Evolutionary conservation across 2,113 vertebrate species (phyloP).

Genomic region (Seriola aureovittata): DNA sequence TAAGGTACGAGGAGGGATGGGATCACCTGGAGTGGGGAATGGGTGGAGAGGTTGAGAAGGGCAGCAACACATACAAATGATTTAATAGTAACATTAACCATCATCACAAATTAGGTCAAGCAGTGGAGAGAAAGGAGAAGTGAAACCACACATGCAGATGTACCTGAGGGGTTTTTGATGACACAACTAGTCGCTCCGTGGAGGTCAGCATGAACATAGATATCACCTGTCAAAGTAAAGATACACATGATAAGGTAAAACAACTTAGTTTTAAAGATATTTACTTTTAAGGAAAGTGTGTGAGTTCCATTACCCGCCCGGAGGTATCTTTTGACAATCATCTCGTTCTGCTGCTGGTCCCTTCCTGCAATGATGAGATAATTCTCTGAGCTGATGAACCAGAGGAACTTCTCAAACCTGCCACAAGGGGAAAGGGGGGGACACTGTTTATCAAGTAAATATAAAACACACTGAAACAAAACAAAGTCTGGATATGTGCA

Average conservation of each 20-base stretch:
- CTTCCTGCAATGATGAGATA: constrained; percentile 96
- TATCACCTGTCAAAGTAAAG: constrained; percentile 86
- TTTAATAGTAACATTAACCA: not conserved
- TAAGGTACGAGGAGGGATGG: constrained; percentile 92
- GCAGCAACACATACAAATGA: not conserved
- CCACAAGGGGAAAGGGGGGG: not conserved
- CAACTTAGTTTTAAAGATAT: not conserved
- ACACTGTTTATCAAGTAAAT: not conserved
- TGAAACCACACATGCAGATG: not conserved
- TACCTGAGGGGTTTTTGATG: constrained; percentile 96
- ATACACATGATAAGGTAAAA: not conserved
- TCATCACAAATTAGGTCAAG: not conserved
- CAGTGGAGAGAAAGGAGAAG: not conserved
- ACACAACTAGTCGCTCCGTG: constrained; percentile 98
- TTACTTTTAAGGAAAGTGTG: not conserved
- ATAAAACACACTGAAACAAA: not conserved
- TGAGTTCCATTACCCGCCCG: constrained; percentile 84
- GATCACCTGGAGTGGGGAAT: constrained; percentile 82
- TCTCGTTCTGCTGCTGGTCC: constrained; percentile 98
- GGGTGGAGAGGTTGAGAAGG: not conserved
- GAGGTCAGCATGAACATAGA: constrained; percentile 97
- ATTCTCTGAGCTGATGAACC: constrained; percentile 99
- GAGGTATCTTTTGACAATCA: constrained; percentile 97
- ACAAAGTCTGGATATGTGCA: not conserved
- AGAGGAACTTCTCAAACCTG: constrained; percentile 99